Evolutionary conservation across 2,797 vertebrate species (phyloP).

Genomic region (Phaenicophaeus curvirostris): DNA sequence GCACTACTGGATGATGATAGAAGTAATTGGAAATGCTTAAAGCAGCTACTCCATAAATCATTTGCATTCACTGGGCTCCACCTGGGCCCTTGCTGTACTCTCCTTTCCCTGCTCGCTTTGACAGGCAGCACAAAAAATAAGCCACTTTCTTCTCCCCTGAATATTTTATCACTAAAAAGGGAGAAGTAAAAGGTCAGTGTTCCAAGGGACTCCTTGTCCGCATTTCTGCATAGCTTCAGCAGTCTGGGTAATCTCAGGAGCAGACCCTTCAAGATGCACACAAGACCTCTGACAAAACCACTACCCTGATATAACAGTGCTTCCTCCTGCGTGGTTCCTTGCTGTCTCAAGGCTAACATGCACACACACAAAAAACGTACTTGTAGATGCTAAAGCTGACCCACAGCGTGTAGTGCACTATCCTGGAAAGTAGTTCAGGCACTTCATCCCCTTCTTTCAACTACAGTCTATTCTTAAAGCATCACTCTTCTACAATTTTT

Average conservation of each 20-base stretch:
- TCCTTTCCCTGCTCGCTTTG: not conserved
- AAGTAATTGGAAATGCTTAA: conserved; percentile 36
- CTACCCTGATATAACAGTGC: not conserved
- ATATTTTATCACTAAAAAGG: conserved; percentile 37
- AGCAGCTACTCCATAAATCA: conserved; percentile 39
- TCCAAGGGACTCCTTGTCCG: conserved; percentile 27
- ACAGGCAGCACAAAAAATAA: conserved; percentile 1
- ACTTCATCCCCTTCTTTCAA: not conserved
- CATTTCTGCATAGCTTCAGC: not conserved
- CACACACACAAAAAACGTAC: not conserved
- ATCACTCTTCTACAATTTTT: not conserved
- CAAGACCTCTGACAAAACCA: conserved; percentile 13
- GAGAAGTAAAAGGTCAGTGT: conserved; percentile 32
- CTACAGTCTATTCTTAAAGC: not conserved
- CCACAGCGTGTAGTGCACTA: not conserved
- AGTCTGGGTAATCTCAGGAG: conserved; percentile 11
- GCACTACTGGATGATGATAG: not conserved
- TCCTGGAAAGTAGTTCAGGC: conserved; percentile 23
- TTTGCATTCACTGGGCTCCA: conserved; percentile 23
- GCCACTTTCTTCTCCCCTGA: conserved; percentile 39
- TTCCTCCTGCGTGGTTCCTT: not conserved
- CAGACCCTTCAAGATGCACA: not conserved
- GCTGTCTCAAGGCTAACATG: not conserved
- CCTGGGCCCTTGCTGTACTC: not conserved
- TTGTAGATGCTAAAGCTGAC: not conserved